Conservation (phyloP, 1,140 invertebrate genomes). For the Drosophila aff. region DNA sequence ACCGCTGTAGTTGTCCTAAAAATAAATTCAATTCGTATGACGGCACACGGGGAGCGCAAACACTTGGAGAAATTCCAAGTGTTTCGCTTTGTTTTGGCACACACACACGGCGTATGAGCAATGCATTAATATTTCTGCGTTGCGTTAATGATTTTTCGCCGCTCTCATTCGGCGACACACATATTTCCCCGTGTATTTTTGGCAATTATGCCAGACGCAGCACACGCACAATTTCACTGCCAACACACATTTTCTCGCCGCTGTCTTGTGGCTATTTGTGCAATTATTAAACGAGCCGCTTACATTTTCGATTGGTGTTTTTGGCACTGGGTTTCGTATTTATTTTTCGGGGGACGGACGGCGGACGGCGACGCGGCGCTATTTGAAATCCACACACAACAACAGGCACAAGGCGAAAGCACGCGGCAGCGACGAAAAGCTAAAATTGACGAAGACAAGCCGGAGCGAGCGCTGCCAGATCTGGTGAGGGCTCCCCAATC, state of each 20-base stretch:
- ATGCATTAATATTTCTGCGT: conserved; percentile 49
- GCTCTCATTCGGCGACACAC: conserved; percentile 48
- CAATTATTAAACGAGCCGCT: conserved; percentile 33
- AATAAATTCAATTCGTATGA: conserved; percentile 80
- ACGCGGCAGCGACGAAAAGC: conserved; percentile 28
- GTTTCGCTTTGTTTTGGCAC: conserved; percentile 52
- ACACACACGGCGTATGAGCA: conserved; percentile 37
- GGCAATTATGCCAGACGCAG: conserved; percentile 40
- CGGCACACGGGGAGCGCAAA: conserved; percentile 34
- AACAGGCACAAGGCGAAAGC: conserved; percentile 2
- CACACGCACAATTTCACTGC: conserved; percentile 57
- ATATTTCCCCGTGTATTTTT: conserved; percentile 36
- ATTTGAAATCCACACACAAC: conserved; percentile 37
- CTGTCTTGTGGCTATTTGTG: conserved; percentile 15
- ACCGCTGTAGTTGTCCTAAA: conserved; percentile 68
- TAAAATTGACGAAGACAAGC: conserved; percentile 18
- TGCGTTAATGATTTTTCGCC: conserved; percentile 47
- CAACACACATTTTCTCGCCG: conserved; percentile 29
- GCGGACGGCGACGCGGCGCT: conserved; percentile 23
- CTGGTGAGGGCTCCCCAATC: background rate
- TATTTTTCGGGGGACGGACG: conserved; percentile 13
- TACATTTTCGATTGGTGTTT: conserved; percentile 44
- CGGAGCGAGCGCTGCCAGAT: conserved; percentile 17
- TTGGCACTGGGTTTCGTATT: conserved; percentile 45
- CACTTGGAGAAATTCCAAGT: conserved; percentile 79